These are phyloP conservation scores for Mactra quadrangularis DNA, from an alignment of 1,140 invertebrate species.

Conservation along the genomic window DNA sequence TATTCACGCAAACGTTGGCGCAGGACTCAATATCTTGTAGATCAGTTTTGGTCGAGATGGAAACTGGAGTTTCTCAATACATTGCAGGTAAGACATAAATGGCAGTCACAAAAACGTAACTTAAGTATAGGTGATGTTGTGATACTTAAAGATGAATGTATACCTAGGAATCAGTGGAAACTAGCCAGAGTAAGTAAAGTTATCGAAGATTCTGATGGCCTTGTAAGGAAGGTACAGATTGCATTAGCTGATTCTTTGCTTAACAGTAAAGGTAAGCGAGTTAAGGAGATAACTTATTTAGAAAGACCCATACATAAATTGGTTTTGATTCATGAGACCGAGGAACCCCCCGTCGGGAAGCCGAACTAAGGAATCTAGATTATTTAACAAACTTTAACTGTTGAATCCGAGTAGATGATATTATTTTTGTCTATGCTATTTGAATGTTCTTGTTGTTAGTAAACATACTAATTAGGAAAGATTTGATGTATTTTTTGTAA, in stretches of 20 bases:
- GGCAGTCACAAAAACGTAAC: neutral
- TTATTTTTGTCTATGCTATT: too few relatives aligned
- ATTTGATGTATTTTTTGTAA: too few relatives aligned
- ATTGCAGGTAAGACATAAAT: conserved; percentile 19
- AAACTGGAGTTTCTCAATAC: neutral
- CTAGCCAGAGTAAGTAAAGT: conserved; percentile 33
- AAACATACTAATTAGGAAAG: too few relatives aligned
- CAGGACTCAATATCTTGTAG: conserved; percentile 34
- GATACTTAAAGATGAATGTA: conserved; percentile 50
- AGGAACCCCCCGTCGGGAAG: conserved; percentile 16
- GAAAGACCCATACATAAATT: conserved; percentile 61
- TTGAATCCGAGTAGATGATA: too few relatives aligned
- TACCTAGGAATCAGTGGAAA: conserved; percentile 41
- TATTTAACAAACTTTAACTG: too few relatives aligned
- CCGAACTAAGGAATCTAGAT: too few relatives aligned
- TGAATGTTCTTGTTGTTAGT: too few relatives aligned
- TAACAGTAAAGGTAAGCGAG: conserved; percentile 42
- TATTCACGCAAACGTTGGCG: conserved; percentile 35
- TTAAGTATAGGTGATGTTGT: conserved; percentile 18
- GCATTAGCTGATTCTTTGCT: neutral
- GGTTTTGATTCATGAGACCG: conserved; percentile 38
- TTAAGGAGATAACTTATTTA: conserved; percentile 14
- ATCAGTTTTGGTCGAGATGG: conserved; percentile 61
- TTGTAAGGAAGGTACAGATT: neutral
- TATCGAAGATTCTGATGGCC: conserved; percentile 6